A percentile compares a stretch with the other conserved stretches of the same genome.
Evolutionary conservation across 2,888 invertebrate genomes (phyloP).

Genomic region (Limenitis camilla): DNA sequence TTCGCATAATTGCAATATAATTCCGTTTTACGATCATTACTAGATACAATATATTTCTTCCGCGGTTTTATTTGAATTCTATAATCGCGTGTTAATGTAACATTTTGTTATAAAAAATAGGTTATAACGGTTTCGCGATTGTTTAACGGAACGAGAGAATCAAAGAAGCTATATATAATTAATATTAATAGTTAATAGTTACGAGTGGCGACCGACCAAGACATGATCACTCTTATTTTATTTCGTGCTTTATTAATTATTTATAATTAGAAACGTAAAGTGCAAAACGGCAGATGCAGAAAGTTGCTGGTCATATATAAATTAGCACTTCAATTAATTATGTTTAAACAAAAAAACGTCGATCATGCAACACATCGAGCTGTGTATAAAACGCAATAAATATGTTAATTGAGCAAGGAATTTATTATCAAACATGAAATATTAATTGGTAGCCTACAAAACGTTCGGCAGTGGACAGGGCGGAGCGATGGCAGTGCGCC

Average conservation of each 20-base stretch:
- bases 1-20: constrained; percentile 29
- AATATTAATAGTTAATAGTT: too few species aligned
- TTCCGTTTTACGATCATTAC: constrained; percentile 27
- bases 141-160: constrained; percentile 23
- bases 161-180: constrained; percentile 16
- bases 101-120: constrained; percentile 27
- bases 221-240: neutral
- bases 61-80: constrained; percentile 32
- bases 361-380: constrained; percentile 9
- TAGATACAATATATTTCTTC: constrained; percentile 31
- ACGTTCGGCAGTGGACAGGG: too few species aligned
- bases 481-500: too few species aligned
- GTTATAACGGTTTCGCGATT: constrained; percentile 24
- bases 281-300: constrained; percentile 9
- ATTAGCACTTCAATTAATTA: constrained; percentile 7
- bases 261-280: constrained; percentile 7
- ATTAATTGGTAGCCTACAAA: constrained; percentile 3
- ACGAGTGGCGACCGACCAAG: neutral
- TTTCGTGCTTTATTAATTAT: constrained; percentile 4
- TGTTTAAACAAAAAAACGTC: neutral
- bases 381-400: constrained; percentile 17
- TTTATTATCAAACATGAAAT: constrained; percentile 8
- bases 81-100: constrained; percentile 33
- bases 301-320: constrained; percentile 9
- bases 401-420: constrained; percentile 11